A percentile compares a stretch with the other conserved stretches of the same genome.
phyloP scores from a whole-genome alignment of 2,888 invertebrate genomes.

The Fabriciana adippe region DNA sequence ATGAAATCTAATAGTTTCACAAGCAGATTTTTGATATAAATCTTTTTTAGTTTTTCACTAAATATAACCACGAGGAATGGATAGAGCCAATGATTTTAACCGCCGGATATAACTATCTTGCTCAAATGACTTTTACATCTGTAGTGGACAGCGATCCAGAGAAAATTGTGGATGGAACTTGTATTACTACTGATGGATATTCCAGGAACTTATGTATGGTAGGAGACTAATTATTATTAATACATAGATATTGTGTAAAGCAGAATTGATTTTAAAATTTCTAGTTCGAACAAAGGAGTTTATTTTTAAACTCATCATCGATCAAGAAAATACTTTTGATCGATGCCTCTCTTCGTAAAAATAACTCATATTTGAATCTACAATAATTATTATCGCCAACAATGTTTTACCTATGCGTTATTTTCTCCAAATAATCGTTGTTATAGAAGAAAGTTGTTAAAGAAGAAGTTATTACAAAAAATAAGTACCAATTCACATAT shows the following conservation, averaged over 20 bases:
- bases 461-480: no score
- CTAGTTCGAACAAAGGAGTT: no score
- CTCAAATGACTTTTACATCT: conserved; percentile 52
- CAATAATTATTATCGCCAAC: neutral
- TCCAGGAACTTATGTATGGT: conserved; percentile 44
- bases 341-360: neutral
- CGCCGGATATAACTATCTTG: conserved; percentile 54
- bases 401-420: no score
- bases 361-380: neutral
- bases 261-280: no score
- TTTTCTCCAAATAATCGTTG: no score
- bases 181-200: conserved; percentile 33
- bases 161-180: conserved; percentile 46
- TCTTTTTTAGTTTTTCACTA: conserved; percentile 53
- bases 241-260: neutral
- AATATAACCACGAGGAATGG: conserved; percentile 56
- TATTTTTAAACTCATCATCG: no score
- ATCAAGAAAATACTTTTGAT: no score
- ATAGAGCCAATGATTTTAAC: conserved; percentile 46
- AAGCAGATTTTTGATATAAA: neutral
- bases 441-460: neutral
- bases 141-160: conserved; percentile 50
- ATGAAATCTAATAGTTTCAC: neutral
- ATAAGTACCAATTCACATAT: no score
- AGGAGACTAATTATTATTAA: neutral